Base-by-base conservation (phyloP, 2,113 vertebrate genomes). In the Enhydra lutris region DNA sequence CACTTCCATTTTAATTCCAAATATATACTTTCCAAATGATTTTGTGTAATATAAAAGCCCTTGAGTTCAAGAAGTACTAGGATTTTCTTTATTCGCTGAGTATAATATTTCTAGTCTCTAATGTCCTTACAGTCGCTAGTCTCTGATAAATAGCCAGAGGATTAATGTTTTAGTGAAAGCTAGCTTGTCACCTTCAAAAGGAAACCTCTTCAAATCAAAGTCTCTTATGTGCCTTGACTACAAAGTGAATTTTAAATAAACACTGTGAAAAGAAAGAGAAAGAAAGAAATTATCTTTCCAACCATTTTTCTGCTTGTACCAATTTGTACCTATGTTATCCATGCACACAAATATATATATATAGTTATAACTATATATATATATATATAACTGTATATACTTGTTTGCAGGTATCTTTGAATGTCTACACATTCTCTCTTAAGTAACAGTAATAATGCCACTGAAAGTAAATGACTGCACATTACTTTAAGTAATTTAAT, bases 101-200 rank as follows among this genome's bases (percentile, higher is more conserved):
- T 42, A 50, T 94, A 90, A 61, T 89, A 84, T 95, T 95, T 96
- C 57, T 97, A 29, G 10, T 52, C 36, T 89, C 29, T 67, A 86
- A 29, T 55, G 50, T 90, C 71, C 63, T 83, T 63, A 83, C 6
- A 83, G 36, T n/a, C 6, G 84, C 26, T 81, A 87, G 65, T 91
- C 57, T 95, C 94, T 96, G 79, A 96, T 90, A 98, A 94, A 98
- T 96, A 98, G 95, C 95, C 92, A 92, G 94, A 96, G 94, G 96
- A 97, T 95, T 95, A 96, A 95, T 96, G 92, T 95, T 96, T 94
- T 90, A 97, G 61, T 71, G 76, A 97, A 97, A 92, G 47, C 57
- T 59, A 71, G 24, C 73, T 96, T 95, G 83, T 96, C 73, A 93
- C 86, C 79, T 97, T 98, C 79, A 95, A 95, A 93, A 94, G 17